Evolutionary conservation across 1,140 invertebrate genomes (phyloP).

Genomic region (Ceratina australensis): DNA sequence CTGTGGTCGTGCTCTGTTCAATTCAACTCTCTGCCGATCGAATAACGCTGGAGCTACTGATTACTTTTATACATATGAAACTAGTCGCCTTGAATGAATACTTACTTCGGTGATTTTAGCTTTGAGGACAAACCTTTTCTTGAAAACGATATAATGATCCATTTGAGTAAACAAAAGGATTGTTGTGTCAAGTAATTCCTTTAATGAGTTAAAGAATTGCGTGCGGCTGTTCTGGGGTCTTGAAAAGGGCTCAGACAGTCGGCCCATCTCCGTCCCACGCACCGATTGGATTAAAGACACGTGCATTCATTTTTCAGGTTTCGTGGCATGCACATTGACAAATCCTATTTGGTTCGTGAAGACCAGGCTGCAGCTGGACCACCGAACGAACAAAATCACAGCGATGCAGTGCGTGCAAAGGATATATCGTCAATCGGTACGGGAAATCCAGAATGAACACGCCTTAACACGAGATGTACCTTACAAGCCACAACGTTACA

Average conservation of each 20-base stretch:
- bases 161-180: neutral
- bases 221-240: too few relatives aligned
- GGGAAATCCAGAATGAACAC: conserved; percentile 7
- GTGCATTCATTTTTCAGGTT: conserved; percentile 85
- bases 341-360: conserved; percentile 99
- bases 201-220: neutral
- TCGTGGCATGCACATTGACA: conserved; percentile 95
- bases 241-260: conserved; percentile 9
- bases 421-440: conserved; percentile 90
- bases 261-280: neutral
- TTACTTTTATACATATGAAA: too few relatives aligned
- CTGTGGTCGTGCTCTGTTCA: neutral
- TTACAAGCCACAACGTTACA: neutral
- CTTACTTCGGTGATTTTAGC: too few relatives aligned
- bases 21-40: too few relatives aligned
- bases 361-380: conserved; percentile 97
- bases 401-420: conserved; percentile 89
- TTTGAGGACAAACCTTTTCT: too few relatives aligned
- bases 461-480: too few relatives aligned
- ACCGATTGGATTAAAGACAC: conserved; percentile 44
- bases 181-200: too few relatives aligned
- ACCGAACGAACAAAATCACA: conserved; percentile 87
- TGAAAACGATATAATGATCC: too few relatives aligned
- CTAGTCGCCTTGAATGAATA: too few relatives aligned
- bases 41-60: too few relatives aligned